phyloP scores from a whole-genome alignment of 2,797 vertebrate genomes.

The Trachurus trachurus region DNA sequence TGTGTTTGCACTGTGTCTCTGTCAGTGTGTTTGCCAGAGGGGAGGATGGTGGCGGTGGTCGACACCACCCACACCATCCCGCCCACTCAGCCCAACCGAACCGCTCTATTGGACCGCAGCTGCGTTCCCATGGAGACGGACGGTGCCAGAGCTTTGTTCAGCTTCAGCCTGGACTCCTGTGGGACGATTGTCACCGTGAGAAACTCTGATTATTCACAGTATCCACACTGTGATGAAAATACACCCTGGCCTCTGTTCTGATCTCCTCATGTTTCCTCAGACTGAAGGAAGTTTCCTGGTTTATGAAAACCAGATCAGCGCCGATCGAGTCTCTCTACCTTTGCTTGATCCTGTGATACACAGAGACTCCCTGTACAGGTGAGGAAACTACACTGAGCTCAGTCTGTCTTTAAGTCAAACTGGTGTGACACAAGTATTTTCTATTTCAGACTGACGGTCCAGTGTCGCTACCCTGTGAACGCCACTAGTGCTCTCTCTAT shows the following conservation, averaged over 20 bases:
- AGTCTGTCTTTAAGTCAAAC: background rate
- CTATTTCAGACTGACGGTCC: slow-evolving; percentile 78
- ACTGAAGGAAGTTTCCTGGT: slow-evolving; percentile 81
- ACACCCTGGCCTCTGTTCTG: background rate
- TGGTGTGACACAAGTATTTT: background rate
- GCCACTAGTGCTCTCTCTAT: slow-evolving; percentile 42
- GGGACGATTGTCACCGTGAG: slow-evolving; percentile 79
- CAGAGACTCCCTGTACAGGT: slow-evolving; percentile 86
- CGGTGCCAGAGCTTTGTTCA: slow-evolving; percentile 81
- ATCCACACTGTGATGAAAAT: background rate
- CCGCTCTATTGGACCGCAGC: slow-evolving; percentile 78
- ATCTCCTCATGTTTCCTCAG: slow-evolving; percentile 50
- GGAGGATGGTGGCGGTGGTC: slow-evolving; percentile 78
- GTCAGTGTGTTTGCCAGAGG: slow-evolving; percentile 82
- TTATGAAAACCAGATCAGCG: slow-evolving; percentile 87
- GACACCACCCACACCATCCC: slow-evolving; percentile 81
- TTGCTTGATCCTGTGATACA: slow-evolving; percentile 66
- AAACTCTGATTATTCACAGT: background rate
- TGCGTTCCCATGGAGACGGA: slow-evolving; percentile 81
- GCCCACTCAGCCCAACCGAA: slow-evolving; percentile 79
- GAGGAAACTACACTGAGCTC: background rate
- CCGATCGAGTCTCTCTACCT: slow-evolving; percentile 78
- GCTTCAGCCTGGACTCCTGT: slow-evolving; percentile 82
- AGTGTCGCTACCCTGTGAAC: slow-evolving; percentile 83
- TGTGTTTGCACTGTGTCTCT: slow-evolving; percentile 5